Percentiles rank a stretch among this genome's conserved stretches.
phyloP scores from a whole-genome alignment of 1,140 invertebrate species.

The Mizuhopecten yessoensis region DNA sequence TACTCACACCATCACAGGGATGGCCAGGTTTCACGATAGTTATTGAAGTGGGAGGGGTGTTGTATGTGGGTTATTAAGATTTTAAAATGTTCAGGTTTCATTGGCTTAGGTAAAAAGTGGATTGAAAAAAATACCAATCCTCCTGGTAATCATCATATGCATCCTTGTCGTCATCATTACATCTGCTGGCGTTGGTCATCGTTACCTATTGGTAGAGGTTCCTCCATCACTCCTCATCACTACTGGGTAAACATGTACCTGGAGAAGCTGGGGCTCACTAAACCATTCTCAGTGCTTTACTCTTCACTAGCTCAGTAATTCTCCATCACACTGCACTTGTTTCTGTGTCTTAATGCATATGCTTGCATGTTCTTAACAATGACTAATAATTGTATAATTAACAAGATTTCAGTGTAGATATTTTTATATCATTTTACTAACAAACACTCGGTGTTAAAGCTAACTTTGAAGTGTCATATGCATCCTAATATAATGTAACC shows the following conservation, averaged over 20 bases:
- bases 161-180: no score
- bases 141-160: no score
- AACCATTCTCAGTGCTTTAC: background rate
- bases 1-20: background rate
- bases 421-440: background rate
- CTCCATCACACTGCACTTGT: background rate
- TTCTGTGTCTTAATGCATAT: background rate
- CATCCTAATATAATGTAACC: no score
- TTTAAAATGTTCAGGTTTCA: background rate
- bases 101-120: no score
- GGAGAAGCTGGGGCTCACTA: no score
- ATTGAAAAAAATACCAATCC: no score
- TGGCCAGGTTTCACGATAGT: background rate
- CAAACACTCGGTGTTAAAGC: background rate
- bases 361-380: slow-evolving; percentile 24
- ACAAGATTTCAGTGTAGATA: background rate
- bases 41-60: background rate
- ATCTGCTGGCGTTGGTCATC: no score
- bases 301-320: background rate
- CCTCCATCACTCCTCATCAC: no score
- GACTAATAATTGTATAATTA: background rate
- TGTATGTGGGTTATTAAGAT: background rate
- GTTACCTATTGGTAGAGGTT: no score
- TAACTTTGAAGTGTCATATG: no score
- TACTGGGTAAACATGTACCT: no score